Conservation (phyloP, 2,113 vertebrate genomes). For the Nansenia antarctica region DNA sequence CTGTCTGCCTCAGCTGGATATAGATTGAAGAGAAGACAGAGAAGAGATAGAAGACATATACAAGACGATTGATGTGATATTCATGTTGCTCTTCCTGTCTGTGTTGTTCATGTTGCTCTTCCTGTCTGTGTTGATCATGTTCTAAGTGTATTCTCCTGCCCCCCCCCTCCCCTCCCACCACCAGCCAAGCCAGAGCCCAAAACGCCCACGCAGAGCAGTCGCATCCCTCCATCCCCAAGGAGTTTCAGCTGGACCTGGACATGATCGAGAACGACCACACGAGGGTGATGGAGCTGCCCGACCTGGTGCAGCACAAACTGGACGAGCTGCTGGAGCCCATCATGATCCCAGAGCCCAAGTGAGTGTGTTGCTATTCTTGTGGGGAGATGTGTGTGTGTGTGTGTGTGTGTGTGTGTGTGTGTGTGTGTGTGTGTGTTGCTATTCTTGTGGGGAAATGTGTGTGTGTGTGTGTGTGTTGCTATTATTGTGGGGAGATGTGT, state of each 20-base stretch:
- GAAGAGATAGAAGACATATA: too few species aligned
- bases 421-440: too few species aligned
- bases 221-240: slow-evolving; percentile 83
- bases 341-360: slow-evolving; percentile 95
- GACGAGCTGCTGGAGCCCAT: slow-evolving; percentile 97
- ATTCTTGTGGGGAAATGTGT: too few species aligned
- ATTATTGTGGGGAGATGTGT: too few species aligned
- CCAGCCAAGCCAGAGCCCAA: slow-evolving; percentile 90
- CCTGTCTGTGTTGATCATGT: background rate
- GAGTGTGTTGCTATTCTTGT: slow-evolving; percentile 60
- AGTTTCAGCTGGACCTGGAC: slow-evolving; percentile 97
- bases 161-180: slow-evolving; percentile 17
- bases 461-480: too few species aligned
- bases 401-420: too few species aligned
- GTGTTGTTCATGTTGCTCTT: background rate
- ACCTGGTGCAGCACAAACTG: slow-evolving; percentile 95
- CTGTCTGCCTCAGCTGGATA: too few species aligned
- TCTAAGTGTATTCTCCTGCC: background rate
- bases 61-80: too few species aligned
- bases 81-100: too few species aligned
- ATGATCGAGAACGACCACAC: slow-evolving; percentile 94
- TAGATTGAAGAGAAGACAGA: too few species aligned
- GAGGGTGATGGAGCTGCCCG: slow-evolving; percentile 89
- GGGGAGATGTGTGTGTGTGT: too few species aligned
- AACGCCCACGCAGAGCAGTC: slow-evolving; percentile 82